Base-by-base conservation (phyloP, 2,888 invertebrate genomes). In the Antheraea yamamai region DNA sequence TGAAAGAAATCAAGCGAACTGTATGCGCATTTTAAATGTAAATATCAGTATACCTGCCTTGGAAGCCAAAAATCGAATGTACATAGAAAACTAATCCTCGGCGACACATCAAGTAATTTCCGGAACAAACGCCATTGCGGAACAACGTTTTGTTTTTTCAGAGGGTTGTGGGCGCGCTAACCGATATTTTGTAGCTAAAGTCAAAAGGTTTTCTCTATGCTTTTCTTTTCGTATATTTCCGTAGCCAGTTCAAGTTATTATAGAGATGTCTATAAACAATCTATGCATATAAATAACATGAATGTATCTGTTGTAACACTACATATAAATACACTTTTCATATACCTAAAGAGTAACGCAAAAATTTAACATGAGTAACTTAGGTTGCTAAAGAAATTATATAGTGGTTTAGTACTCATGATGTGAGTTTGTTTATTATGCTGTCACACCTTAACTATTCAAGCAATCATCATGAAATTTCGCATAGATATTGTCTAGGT, bases 91-190 rank as follows among this genome's bases (percentile, higher is more conserved):
- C 80, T 80, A 82, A 81, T 83, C 78, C 74, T 66, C 76, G 74
- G 75, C 79, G 75, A 79, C 84, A 84, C 85, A 84, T 82, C 83
- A 75, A 79, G 81, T 83, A 78, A 86, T 86, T 85, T 85, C 85
- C 87, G 78, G 35, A 26, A 58, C 75, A 66, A 76, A 74, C 55
- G 58, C 39, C 72, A 72, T 26, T 47, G 73, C 76, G 52, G 55
- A 74, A 70, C 20, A 70, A n/a, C 74, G 74, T 74, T 77, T 80
- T 79, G 79, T 83, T 85, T 85, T 79, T 81, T 79, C 75, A 52
- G 52, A 72, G 51, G 64, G 73, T 75, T 23, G 66, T 55, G 75
- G 20, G 51, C n/a, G 64, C 51, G 47, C 52, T 52, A 74, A 70
- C 55, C 74, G 14, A 26, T 30, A 30, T 30, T 30, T 30, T 66